phyloP scores from a whole-genome alignment of 2,113 vertebrate species.

The Catharus bicknelli region DNA sequence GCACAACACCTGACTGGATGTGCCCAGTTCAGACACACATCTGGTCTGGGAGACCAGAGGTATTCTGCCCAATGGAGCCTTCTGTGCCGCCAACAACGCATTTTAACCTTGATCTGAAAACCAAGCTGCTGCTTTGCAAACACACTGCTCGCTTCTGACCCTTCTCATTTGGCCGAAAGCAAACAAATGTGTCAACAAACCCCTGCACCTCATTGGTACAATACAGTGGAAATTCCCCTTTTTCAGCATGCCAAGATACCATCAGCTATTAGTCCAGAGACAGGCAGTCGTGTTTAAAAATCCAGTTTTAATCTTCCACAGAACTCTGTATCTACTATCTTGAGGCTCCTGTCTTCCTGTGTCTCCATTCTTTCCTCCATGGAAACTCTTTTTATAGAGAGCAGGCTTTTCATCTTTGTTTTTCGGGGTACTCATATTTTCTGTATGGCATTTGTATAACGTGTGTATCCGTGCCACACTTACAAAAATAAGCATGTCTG shows the following conservation, averaged over 20 bases:
- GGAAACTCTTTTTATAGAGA: neutral
- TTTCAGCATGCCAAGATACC: neutral
- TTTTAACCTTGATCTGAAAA: neutral
- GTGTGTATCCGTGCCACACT: neutral
- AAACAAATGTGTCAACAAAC: neutral
- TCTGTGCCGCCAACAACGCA: neutral
- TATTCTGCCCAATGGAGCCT: neutral
- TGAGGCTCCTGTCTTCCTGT: neutral
- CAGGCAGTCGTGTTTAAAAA: neutral
- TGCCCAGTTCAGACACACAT: neutral
- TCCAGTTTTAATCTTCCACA: neutral
- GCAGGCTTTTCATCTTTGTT: neutral
- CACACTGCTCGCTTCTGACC: neutral
- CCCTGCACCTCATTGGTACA: neutral
- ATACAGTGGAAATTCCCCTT: neutral
- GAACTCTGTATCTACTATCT: neutral
- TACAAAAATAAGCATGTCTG: neutral
- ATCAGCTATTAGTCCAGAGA: conserved; percentile 3
- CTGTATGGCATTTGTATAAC: neutral
- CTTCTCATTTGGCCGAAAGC: neutral
- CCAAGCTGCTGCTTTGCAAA: neutral
- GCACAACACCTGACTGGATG: neutral
- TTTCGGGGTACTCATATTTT: neutral
- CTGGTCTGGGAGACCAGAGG: neutral
- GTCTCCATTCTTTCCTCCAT: neutral